phyloP scores from a whole-genome alignment of 2,797 vertebrate species.

The Mormyrus proboscirostris region DNA sequence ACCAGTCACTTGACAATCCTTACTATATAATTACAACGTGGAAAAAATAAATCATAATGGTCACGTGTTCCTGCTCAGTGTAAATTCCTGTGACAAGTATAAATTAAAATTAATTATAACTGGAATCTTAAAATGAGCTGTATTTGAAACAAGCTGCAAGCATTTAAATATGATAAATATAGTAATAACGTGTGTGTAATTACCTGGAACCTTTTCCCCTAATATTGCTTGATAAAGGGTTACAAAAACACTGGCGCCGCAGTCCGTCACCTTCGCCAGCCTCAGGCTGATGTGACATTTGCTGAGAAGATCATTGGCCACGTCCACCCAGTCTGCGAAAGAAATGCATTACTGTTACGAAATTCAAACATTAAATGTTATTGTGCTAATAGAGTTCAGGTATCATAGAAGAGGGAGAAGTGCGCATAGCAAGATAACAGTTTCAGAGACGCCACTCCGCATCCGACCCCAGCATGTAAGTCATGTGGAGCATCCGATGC shows the following conservation, averaged over 20 bases:
- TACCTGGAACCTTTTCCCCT: constrained; percentile 89
- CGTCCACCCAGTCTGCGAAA: constrained; percentile 73
- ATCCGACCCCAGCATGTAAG: neutral
- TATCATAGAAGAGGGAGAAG: neutral
- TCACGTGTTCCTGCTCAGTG: neutral
- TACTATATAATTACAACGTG: neutral
- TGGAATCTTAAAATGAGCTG: neutral
- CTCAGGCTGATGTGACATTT: constrained; percentile 72
- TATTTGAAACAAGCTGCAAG: neutral
- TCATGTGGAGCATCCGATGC: neutral
- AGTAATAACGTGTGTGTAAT: neutral
- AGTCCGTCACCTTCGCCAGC: constrained; percentile 71
- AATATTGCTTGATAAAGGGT: constrained; percentile 79
- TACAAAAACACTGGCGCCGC: constrained; percentile 78
- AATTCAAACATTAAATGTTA: neutral
- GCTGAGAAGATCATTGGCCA: constrained; percentile 80
- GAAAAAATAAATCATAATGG: neutral
- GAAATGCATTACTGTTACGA: neutral
- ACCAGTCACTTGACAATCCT: neutral
- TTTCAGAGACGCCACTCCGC: neutral
- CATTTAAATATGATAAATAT: neutral
- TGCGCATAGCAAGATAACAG: neutral
- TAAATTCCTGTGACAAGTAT: neutral
- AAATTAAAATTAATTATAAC: neutral
- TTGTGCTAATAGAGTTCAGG: neutral